These are phyloP conservation scores for Sterrhoptilus dennistouni DNA, from an alignment of 2,113 vertebrate genomes.

Conservation along the genomic window DNA sequence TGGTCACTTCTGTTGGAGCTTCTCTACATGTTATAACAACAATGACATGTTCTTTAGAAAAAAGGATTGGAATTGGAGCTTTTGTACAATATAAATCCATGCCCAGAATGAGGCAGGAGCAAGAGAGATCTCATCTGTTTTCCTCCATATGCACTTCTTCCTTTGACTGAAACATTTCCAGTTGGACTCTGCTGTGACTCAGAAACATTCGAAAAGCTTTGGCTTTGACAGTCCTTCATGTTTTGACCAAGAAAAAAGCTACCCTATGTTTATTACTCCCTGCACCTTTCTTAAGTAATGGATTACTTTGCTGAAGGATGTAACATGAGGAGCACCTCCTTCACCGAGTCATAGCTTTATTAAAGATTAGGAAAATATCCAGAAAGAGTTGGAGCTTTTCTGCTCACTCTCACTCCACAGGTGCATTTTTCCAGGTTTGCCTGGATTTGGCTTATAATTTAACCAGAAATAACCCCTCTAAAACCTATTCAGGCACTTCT, in stretches of 20 bases:
- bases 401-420: not conserved
- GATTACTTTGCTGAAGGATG: not conserved
- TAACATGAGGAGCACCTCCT: slow-evolving; percentile 8
- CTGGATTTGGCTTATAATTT: slow-evolving; percentile 14
- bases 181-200: not conserved
- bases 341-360: not conserved
- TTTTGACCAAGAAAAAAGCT: not conserved
- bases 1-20: not conserved
- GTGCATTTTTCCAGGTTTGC: slow-evolving; percentile 32
- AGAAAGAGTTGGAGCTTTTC: not conserved
- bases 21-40: not conserved
- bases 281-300: not conserved
- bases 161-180: slow-evolving; percentile 7
- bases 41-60: not conserved
- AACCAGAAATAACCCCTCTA: slow-evolving; percentile 19
- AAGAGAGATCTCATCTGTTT: not conserved
- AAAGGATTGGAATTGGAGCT: not conserved
- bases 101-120: not conserved
- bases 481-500: not conserved
- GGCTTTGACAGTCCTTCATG: not conserved
- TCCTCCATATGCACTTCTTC: not conserved
- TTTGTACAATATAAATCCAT: not conserved
- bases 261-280: not conserved
- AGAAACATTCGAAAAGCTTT: not conserved
- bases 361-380: slow-evolving; percentile 15